Percentiles rank a stretch among this genome's conserved stretches.
Evolutionary conservation across 2,797 vertebrate genomes (phyloP).

Genomic region (Sphaeramia orbicularis): DNA sequence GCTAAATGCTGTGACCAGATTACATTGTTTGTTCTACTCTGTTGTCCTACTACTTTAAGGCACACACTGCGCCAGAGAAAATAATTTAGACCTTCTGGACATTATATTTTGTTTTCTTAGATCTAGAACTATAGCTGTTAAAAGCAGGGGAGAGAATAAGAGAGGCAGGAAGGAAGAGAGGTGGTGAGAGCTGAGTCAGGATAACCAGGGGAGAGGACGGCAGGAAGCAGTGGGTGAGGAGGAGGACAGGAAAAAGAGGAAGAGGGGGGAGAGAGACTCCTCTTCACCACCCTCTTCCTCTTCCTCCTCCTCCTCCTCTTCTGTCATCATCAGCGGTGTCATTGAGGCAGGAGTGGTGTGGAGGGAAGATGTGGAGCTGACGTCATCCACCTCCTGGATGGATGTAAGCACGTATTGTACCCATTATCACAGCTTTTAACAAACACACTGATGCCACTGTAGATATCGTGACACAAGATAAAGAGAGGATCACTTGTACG

Average conservation of each 20-base stretch:
- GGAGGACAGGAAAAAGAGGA: conserved; percentile 63
- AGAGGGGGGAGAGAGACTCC: conserved; percentile 59
- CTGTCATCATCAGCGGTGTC: conserved; percentile 57
- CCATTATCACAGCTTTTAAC: conserved; percentile 14
- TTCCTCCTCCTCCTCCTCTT: conserved; percentile 47
- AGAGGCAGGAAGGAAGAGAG: conserved; percentile 26
- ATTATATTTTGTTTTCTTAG: too few species aligned
- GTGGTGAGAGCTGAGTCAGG: conserved; percentile 75
- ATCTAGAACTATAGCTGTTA: neutral
- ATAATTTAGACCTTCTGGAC: too few species aligned
- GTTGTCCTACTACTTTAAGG: too few species aligned
- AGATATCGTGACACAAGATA: conserved; percentile 3
- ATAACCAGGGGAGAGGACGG: conserved; percentile 50
- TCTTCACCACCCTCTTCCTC: conserved; percentile 71
- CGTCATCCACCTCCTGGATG: conserved; percentile 78
- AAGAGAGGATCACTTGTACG: neutral
- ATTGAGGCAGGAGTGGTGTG: conserved; percentile 65
- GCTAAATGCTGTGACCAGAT: too few species aligned
- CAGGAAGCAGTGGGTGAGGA: conserved; percentile 77
- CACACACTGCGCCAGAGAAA: too few species aligned
- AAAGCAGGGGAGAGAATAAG: conserved; percentile 56
- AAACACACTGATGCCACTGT: conserved; percentile 11
- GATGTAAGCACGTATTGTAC: conserved; percentile 43
- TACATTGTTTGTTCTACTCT: too few species aligned
- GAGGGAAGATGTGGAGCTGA: conserved; percentile 81